phyloP scores from a whole-genome alignment of 1,140 invertebrate genomes.

The Apis florea region DNA sequence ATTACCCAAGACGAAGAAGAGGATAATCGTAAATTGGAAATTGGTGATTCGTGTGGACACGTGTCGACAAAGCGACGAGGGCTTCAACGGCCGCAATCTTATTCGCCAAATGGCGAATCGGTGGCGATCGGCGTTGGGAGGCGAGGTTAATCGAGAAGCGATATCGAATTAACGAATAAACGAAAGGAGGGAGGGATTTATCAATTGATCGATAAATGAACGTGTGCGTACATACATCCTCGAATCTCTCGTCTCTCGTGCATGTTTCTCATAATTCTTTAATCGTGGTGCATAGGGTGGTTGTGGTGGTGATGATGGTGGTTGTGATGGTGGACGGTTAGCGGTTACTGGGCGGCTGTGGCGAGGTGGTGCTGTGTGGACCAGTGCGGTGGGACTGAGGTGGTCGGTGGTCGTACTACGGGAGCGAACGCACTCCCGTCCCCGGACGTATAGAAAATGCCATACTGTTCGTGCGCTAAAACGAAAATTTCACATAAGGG shows the following conservation, averaged over 20 bases:
- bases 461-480: slow-evolving; percentile 83
- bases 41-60: slow-evolving; percentile 43
- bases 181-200: background rate
- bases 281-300: slow-evolving; percentile 71
- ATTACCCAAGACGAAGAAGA: background rate
- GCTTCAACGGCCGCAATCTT: slow-evolving; percentile 41
- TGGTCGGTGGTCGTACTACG: slow-evolving; percentile 82
- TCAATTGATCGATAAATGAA: slow-evolving; percentile 46
- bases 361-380: slow-evolving; percentile 82
- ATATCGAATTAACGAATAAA: background rate
- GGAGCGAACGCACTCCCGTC: slow-evolving; percentile 83
- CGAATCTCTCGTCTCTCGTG: slow-evolving; percentile 59
- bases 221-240: slow-evolving; percentile 71
- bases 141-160: background rate
- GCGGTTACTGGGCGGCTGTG: slow-evolving; percentile 81
- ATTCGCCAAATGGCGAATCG: slow-evolving; percentile 23
- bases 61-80: slow-evolving; percentile 56
- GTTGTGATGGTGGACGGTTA: slow-evolving; percentile 79
- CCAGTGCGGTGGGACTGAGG: slow-evolving; percentile 81
- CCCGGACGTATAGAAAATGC: slow-evolving; percentile 80
- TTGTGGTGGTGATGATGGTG: slow-evolving; percentile 71
- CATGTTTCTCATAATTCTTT: slow-evolving; percentile 70
- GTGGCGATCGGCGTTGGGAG: background rate
- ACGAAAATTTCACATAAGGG: slow-evolving; percentile 78
- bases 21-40: background rate